A percentile compares a stretch with the other conserved stretches of the same genome.
Conservation (phyloP, 2,888 invertebrate species). For the Odontocerum albicorne region DNA sequence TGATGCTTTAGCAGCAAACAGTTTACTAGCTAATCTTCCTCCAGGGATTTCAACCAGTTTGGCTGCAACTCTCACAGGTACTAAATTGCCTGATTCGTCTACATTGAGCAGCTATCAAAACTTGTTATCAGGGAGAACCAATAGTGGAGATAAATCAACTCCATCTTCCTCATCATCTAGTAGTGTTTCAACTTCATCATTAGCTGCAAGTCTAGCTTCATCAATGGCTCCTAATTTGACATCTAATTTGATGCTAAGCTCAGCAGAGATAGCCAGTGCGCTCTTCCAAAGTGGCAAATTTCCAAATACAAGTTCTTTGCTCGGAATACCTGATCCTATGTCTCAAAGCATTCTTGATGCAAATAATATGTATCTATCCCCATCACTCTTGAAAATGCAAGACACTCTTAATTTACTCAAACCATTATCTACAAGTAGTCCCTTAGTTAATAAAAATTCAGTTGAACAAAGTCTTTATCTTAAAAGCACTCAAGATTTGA, state of each 20-base stretch:
- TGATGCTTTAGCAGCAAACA: slow-evolving; percentile 55
- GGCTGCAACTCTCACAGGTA: slow-evolving; percentile 49
- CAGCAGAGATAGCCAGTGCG: slow-evolving; percentile 66
- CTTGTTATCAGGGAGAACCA: slow-evolving; percentile 50
- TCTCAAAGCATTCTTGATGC: slow-evolving; percentile 74
- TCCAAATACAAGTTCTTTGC: slow-evolving; percentile 60
- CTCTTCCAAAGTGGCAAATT: slow-evolving; percentile 68
- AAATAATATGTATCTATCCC: slow-evolving; percentile 78
- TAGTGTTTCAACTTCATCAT: slow-evolving; percentile 41
- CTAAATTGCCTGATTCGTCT: slow-evolving; percentile 53
- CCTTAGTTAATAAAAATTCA: slow-evolving; percentile 53
- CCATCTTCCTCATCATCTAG: slow-evolving; percentile 54
- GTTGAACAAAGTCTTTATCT: slow-evolving; percentile 51
- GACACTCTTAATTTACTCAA: slow-evolving; percentile 58
- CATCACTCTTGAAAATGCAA: slow-evolving; percentile 73
- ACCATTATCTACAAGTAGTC: slow-evolving; percentile 61
- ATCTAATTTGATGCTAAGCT: slow-evolving; percentile 64
- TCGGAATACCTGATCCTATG: slow-evolving; percentile 74
- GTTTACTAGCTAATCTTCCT: slow-evolving; percentile 51
- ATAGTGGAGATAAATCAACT: slow-evolving; percentile 51
- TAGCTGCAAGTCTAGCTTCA: slow-evolving; percentile 37
- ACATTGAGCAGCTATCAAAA: slow-evolving; percentile 54
- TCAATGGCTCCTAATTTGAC: slow-evolving; percentile 56
- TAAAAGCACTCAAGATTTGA: slow-evolving; percentile 52
- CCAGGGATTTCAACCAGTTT: slow-evolving; percentile 51